Evolutionary conservation across 2,888 invertebrate species (phyloP), one percentile per base, ranked within the genome.

Genomic region (Drosophila antonietae): DNA sequence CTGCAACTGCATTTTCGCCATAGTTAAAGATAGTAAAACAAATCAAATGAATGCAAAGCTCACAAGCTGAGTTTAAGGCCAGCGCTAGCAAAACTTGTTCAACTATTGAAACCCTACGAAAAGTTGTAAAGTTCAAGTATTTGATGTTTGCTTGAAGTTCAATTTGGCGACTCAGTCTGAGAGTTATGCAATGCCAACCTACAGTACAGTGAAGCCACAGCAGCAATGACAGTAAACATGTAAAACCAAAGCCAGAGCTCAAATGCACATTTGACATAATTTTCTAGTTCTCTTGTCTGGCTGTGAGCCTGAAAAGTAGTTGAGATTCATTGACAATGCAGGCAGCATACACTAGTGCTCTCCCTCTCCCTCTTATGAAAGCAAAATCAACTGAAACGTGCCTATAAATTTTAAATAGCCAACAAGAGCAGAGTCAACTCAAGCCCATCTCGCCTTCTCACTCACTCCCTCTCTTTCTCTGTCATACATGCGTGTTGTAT

Each of bases 371-470:
- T 41, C 23, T 10, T 80, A 68, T 71, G 75, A 74, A 83, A 82
- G 78, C 81, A 75, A 74, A 76, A 78, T 73, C 73, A 75, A 75
- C 78, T 69, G 73, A 81, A 78, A 79, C 80, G 82, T 86, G 86
- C 76, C 75, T 63, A 83, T 86, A 83, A 81, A 86, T 86, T 80
- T 86, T 86, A 79, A 86, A 86, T 86, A 78, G 75, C 73, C 68
- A 64, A 62, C 73, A 69, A 56, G 55, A 78, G 56, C 41, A 18
- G 56, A 52, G 10, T 28, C 53, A 35, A 37, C 37, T 43, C 18
- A 35, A 8, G 14, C 52, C 18, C 18, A 23, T 28, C 28, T 28
- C 28, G 23, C 62, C 15, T 41, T 35, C 28, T 23, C 14, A 10
- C 55, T 33, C 37, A 4, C 3, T 14, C 39, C 14, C n/a, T 23